These are phyloP conservation scores for Drosophila setosimentum DNA, from an alignment of 2,888 invertebrate species.

Conservation along the genomic window DNA sequence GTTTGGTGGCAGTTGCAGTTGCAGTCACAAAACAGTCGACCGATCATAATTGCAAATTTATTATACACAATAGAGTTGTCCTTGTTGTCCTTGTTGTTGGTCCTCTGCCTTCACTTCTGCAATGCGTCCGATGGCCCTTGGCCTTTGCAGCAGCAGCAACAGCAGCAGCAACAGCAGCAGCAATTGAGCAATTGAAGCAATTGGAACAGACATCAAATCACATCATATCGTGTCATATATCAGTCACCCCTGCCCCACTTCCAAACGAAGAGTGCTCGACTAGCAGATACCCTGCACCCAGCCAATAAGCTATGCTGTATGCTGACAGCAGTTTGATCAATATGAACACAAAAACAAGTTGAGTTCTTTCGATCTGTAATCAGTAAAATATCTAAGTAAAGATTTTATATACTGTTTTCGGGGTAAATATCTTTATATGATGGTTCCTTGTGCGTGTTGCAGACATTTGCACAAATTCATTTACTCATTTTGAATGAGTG, in stretches of 20 bases:
- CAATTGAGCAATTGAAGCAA: neutral
- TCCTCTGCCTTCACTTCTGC: slow-evolving; percentile 7
- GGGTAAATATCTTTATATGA: neutral
- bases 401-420: neutral
- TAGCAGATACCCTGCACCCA: neutral
- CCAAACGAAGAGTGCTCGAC: neutral
- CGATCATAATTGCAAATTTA: slow-evolving; percentile 80
- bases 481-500: neutral
- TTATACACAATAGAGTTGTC: slow-evolving; percentile 71
- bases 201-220: neutral
- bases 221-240: neutral
- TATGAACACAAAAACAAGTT: neutral
- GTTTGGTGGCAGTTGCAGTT: neutral
- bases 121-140: slow-evolving; percentile 15
- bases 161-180: neutral
- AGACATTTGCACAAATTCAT: neutral
- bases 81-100: slow-evolving; percentile 23
- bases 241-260: neutral
- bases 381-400: neutral
- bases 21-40: slow-evolving; percentile 35
- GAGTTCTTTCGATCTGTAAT: neutral
- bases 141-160: slow-evolving; percentile 2
- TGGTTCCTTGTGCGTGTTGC: neutral
- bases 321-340: neutral
- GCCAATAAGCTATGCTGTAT: no score